Percentiles rank a stretch among this genome's conserved stretches.
These are phyloP conservation scores for Zeus faber DNA, from an alignment of 2,113 vertebrate species.

Conservation along the genomic window DNA sequence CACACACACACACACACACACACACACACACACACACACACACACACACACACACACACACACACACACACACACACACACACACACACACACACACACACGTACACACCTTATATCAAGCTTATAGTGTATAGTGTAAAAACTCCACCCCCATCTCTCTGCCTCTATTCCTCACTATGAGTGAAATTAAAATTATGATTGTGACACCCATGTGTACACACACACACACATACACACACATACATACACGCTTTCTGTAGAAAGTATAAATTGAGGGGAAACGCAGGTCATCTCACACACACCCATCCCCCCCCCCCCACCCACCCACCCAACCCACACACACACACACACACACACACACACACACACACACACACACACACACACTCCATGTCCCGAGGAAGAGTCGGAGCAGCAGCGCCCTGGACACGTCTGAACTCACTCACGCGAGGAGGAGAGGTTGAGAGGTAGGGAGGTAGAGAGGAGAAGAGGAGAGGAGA, in stretches of 20 bases:
- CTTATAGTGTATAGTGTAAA: background rate
- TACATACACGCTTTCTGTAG: background rate
- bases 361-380: background rate
- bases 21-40: background rate
- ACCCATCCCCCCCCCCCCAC: too few relatives aligned
- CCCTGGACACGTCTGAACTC: constrained; percentile 10
- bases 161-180: background rate
- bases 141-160: background rate
- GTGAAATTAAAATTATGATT: background rate
- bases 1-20: background rate
- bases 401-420: too few relatives aligned
- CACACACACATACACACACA: too few relatives aligned
- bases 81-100: background rate
- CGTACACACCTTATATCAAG: background rate
- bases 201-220: background rate
- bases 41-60: constrained; percentile 1
- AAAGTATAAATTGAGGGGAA: constrained; percentile 4
- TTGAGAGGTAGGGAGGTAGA: background rate
- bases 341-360: background rate
- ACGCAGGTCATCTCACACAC: background rate
- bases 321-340: too few relatives aligned
- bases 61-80: background rate
- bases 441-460: constrained; percentile 10
- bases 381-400: too few relatives aligned
- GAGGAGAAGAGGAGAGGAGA: background rate